Percentiles rank a stretch among this genome's conserved stretches.
Conservation (phyloP, 1,140 invertebrate species). For the Drosophila ficusphila region DNA sequence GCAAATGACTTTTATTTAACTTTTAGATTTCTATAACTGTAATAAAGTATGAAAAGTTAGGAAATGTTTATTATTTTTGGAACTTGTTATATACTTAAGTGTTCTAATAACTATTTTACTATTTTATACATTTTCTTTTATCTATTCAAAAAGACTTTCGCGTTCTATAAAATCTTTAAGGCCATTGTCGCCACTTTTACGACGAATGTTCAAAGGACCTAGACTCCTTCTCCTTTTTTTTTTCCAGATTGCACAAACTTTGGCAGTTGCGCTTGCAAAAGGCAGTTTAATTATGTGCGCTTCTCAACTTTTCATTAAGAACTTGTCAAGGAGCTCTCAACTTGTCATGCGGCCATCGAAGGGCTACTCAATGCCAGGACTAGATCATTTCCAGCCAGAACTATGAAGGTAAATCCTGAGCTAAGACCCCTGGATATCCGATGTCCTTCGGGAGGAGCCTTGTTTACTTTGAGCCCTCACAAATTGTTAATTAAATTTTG, state of each 20-base stretch:
- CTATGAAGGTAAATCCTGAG: slow-evolving; percentile 10
- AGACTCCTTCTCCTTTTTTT: slow-evolving; percentile 2
- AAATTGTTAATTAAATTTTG: slow-evolving; percentile 75
- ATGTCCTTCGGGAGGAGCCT: slow-evolving; percentile 2
- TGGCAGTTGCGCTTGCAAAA: slow-evolving; percentile 16
- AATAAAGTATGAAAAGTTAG: no score
- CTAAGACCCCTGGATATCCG: slow-evolving; percentile 22
- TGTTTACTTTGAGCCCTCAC: slow-evolving; percentile 31
- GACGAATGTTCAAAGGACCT: not conserved
- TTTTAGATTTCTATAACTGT: no score
- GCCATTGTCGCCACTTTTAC: no score
- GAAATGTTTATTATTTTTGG: no score
- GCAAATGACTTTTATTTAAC: no score
- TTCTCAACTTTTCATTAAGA: slow-evolving; percentile 49
- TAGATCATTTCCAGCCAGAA: slow-evolving; percentile 5
- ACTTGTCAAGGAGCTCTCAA: slow-evolving; percentile 50
- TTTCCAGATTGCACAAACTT: slow-evolving; percentile 41
- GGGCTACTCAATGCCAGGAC: slow-evolving; percentile 13
- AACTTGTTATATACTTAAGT: no score
- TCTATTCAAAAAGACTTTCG: not conserved
- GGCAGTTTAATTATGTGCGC: slow-evolving; percentile 49
- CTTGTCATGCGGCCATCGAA: slow-evolving; percentile 42
- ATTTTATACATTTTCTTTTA: no score
- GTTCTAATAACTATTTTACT: no score
- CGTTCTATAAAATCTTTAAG: no score